Conservation (phyloP, 2,888 invertebrate genomes). For the Pteria penguin region DNA sequence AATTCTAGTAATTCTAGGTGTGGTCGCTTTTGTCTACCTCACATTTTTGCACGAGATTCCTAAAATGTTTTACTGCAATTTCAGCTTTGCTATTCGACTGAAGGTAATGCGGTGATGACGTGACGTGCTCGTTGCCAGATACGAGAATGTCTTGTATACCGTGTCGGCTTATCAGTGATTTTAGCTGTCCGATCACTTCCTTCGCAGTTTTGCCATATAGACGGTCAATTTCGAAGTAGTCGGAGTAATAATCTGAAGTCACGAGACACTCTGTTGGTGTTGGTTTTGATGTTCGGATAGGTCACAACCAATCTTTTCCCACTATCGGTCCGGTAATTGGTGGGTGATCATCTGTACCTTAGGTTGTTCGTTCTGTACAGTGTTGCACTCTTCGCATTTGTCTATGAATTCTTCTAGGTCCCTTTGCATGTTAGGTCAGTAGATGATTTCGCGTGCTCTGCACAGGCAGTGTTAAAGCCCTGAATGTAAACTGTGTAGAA, state of each 20-base stretch:
- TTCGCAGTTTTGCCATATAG: conserved; percentile 8
- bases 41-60: too few species aligned
- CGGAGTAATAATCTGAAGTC: conserved; percentile 1
- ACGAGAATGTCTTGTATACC: neutral
- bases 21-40: too few species aligned
- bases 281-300: neutral
- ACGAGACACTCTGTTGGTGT: neutral
- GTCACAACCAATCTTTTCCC: neutral
- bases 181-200: conserved; percentile 17
- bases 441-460: too few species aligned
- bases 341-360: too few species aligned
- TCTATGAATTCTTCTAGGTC: too few species aligned
- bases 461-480: too few species aligned
- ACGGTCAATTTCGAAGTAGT: conserved; percentile 29
- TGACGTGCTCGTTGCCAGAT: conserved; percentile 24
- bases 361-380: neutral
- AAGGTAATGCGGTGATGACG: too few species aligned
- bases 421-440: neutral
- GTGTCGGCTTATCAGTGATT: conserved; percentile 20
- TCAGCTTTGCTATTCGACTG: too few species aligned
- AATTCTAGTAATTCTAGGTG: too few species aligned
- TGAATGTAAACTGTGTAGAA: too few species aligned
- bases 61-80: too few species aligned
- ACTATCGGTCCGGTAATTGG: too few species aligned
- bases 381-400: neutral